Percentiles rank a stretch among this genome's conserved stretches.
These are phyloP conservation scores for Clarias laeviceps DNA, from an alignment of 2,797 vertebrate species.

Conservation along the genomic window DNA sequence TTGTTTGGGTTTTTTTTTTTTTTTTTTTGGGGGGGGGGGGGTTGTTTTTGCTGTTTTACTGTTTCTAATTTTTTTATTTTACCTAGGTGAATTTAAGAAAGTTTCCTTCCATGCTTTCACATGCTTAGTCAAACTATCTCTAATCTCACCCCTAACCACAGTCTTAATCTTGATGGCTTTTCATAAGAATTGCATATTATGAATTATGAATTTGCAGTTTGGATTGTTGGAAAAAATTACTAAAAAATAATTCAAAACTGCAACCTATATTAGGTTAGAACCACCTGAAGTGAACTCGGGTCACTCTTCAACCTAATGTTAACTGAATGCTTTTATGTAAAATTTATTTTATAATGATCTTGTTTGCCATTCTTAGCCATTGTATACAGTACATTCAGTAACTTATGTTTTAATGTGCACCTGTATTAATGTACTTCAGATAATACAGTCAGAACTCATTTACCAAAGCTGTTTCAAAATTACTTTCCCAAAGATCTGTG, in stretches of 20 bases:
- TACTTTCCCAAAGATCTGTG: slow-evolving; percentile 33
- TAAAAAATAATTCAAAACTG: slow-evolving; percentile 33
- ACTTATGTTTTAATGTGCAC: neutral
- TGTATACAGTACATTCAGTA: neutral
- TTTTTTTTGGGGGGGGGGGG: neutral
- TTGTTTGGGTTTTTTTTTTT: neutral
- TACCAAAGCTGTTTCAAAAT: neutral
- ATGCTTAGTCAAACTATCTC: neutral
- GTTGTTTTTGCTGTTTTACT: neutral
- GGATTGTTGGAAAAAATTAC: slow-evolving; percentile 9
- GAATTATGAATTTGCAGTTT: slow-evolving; percentile 21
- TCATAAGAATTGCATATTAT: neutral
- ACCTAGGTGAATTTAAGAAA: slow-evolving; percentile 3
- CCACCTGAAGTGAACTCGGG: neutral
- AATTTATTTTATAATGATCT: neutral
- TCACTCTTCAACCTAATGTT: neutral
- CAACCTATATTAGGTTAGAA: slow-evolving; percentile 56
- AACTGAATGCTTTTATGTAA: neutral
- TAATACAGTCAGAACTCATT: neutral
- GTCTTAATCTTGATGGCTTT: neutral
- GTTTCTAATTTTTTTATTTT: slow-evolving; percentile 15
- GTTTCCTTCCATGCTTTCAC: neutral
- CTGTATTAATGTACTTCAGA: neutral
- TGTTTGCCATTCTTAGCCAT: neutral
- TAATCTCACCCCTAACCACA: neutral